phyloP scores from a whole-genome alignment of 2,888 invertebrate species.

The Brachypterus glaber region DNA sequence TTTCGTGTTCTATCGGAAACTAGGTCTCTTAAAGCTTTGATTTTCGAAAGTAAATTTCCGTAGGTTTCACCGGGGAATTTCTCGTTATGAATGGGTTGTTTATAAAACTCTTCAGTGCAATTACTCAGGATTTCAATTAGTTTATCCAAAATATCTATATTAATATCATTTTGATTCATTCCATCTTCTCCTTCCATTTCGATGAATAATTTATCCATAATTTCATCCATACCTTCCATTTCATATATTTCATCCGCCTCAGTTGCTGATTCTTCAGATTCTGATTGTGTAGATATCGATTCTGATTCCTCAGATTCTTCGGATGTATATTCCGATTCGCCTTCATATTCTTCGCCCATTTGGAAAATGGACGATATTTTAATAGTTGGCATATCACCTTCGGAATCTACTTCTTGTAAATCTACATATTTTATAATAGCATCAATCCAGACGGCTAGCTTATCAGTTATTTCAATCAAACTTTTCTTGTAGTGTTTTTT shows the following conservation, averaged over 20 bases:
- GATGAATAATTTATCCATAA: conserved; percentile 1
- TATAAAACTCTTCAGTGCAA: conserved; percentile 25
- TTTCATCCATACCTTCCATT: not conserved
- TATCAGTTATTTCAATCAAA: conserved; percentile 29
- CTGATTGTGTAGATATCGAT: too few relatives aligned
- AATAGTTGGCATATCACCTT: conserved; percentile 26
- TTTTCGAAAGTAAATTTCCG: conserved; percentile 23
- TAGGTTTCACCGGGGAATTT: conserved; percentile 25
- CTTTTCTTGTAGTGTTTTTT: conserved; percentile 20
- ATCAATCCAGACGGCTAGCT: conserved; percentile 34
- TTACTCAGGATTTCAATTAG: conserved; percentile 27
- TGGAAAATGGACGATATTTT: conserved; percentile 20
- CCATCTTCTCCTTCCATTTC: conserved; percentile 9
- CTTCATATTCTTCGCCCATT: conserved; percentile 16
- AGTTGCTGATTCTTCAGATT: conserved; percentile 5
- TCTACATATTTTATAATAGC: conserved; percentile 30
- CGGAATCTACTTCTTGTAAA: conserved; percentile 29
- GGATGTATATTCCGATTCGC: conserved; percentile 13
- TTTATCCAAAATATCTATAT: conserved; percentile 22
- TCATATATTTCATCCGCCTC: not conserved
- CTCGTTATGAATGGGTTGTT: conserved; percentile 17
- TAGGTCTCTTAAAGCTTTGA: conserved; percentile 23
- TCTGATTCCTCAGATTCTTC: conserved; percentile 7
- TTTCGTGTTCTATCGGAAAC: too few relatives aligned
- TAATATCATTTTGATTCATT: conserved; percentile 5